phyloP scores from a whole-genome alignment of 2,113 vertebrate species.

The Albula goreensis region DNA sequence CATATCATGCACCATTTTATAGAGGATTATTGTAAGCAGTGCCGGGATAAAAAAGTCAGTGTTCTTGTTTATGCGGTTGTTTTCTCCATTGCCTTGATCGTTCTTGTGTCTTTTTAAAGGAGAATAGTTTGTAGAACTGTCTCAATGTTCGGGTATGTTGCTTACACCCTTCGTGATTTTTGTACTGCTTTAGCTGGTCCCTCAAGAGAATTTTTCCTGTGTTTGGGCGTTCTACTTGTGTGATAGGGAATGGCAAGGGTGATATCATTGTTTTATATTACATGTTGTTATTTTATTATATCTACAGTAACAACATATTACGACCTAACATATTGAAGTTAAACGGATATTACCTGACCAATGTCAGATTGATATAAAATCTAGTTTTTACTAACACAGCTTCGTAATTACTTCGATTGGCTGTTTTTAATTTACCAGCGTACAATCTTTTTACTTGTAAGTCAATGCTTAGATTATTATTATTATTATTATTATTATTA shows the following conservation, averaged over 20 bases:
- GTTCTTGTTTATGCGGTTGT: background rate
- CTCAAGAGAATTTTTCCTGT: background rate
- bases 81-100: background rate
- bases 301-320: background rate
- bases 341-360: background rate
- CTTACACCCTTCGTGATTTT: background rate
- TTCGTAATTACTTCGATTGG: too few relatives aligned
- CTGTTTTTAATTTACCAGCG: too few relatives aligned
- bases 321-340: background rate
- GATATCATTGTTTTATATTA: too few relatives aligned
- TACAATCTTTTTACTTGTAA: too few relatives aligned
- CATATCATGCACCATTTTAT: background rate
- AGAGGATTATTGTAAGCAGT: background rate
- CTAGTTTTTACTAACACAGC: background rate
- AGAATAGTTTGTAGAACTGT: background rate
- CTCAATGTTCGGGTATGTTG: background rate
- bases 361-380: background rate
- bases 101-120: background rate
- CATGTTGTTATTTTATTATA: background rate
- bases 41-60: background rate
- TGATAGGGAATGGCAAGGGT: too few relatives aligned
- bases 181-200: background rate
- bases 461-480: too few relatives aligned
- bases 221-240: too few relatives aligned
- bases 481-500: too few relatives aligned